A percentile compares a stretch with the other conserved stretches of the same genome.
These are phyloP conservation scores for Epirrita christyi DNA, from an alignment of 2,888 invertebrate species.

Conservation along the genomic window DNA sequence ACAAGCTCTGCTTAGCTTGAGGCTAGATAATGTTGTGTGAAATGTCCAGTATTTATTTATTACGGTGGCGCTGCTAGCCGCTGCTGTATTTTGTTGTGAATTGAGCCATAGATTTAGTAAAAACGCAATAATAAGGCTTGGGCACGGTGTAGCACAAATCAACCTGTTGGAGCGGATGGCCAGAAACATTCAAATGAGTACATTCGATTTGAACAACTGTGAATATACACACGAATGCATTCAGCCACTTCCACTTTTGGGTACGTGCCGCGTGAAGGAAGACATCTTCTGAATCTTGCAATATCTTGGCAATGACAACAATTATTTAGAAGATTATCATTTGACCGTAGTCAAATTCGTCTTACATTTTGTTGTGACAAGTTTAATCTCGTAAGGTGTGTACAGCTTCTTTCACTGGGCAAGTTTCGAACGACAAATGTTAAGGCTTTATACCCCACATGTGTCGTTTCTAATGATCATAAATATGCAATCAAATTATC, in stretches of 20 bases:
- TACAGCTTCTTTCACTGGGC: not conserved
- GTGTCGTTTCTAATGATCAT: not conserved
- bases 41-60: too few species aligned
- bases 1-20: too few species aligned
- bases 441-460: not conserved
- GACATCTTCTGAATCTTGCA: too few species aligned
- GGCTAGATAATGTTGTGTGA: too few species aligned
- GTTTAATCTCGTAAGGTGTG: not conserved
- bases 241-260: slow-evolving; percentile 1
- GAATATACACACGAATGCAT: slow-evolving; percentile 3
- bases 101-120: too few species aligned
- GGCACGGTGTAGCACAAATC: slow-evolving; percentile 11
- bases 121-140: not conserved
- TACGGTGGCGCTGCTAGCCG: too few species aligned
- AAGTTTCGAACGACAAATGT: not conserved
- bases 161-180: not conserved
- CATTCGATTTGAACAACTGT: not conserved
- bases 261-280: slow-evolving; percentile 5
- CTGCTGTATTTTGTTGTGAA: too few species aligned
- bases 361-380: too few species aligned
- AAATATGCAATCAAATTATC: not conserved
- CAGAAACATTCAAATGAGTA: slow-evolving; percentile 9
- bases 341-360: not conserved
- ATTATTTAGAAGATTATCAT: not conserved
- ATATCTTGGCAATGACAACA: too few species aligned